phyloP scores from a whole-genome alignment of 2,888 invertebrate species.

The Rhogogaster chlorosoma region DNA sequence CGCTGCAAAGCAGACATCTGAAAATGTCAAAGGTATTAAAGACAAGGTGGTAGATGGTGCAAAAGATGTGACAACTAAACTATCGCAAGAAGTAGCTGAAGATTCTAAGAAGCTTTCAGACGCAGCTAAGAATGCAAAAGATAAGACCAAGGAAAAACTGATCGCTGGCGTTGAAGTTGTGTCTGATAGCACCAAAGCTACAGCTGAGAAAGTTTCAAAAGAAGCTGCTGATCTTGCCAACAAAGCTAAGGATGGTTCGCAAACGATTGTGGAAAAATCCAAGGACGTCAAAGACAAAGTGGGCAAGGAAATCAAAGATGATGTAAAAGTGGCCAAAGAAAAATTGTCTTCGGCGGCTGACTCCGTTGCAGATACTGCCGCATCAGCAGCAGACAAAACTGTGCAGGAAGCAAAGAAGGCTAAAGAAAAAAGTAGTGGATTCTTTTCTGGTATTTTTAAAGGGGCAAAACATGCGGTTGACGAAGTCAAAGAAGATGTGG shows the following conservation, averaged over 20 bases:
- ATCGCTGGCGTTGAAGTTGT: constrained; percentile 69
- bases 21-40: constrained; percentile 11
- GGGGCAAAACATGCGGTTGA: constrained; percentile 63
- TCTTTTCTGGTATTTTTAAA: constrained; percentile 68
- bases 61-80: constrained; percentile 72
- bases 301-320: constrained; percentile 56
- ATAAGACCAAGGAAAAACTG: constrained; percentile 53
- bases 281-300: constrained; percentile 56
- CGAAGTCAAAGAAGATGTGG: constrained; percentile 56
- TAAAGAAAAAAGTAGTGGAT: constrained; percentile 63
- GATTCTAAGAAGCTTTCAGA: constrained; percentile 49
- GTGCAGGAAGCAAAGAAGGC: constrained; percentile 50
- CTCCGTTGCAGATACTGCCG: constrained; percentile 52
- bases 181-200: constrained; percentile 45
- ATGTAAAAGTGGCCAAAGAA: constrained; percentile 54
- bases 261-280: constrained; percentile 52
- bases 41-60: constrained; percentile 61
- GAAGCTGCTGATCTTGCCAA: constrained; percentile 26
- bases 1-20: constrained; percentile 53
- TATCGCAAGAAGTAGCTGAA: constrained; percentile 78
- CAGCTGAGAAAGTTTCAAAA: constrained; percentile 50
- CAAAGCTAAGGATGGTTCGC: constrained; percentile 48
- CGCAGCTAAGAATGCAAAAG: constrained; percentile 40
- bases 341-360: constrained; percentile 55
- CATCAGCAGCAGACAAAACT: constrained; percentile 54